A percentile compares a stretch with the other conserved stretches of the same genome.
Conservation (phyloP, 2,797 vertebrate species). For the Lagodon rhomboides region DNA sequence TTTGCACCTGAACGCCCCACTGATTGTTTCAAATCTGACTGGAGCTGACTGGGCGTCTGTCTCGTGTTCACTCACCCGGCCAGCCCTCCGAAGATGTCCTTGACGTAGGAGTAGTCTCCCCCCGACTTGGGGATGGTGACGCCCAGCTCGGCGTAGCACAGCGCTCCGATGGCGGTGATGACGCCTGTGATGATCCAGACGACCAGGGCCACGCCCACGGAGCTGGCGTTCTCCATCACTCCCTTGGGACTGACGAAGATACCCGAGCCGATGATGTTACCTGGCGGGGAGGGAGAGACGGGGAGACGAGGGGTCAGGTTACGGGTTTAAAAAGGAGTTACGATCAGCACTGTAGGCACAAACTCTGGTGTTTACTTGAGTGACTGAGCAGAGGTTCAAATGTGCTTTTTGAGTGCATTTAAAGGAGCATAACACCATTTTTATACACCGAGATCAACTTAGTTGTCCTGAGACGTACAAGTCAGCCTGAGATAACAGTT, state of each 20-base stretch:
- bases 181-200: constrained; percentile 93
- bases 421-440: not conserved
- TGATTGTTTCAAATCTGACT: not conserved
- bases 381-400: too few relatives aligned
- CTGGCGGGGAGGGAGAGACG: constrained; percentile 72
- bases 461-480: not conserved
- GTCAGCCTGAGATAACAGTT: not conserved
- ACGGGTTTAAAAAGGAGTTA: not conserved
- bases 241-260: constrained; percentile 97
- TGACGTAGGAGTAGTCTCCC: constrained; percentile 95
- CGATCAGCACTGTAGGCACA: not conserved
- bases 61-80: constrained; percentile 87
- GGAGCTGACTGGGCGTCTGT: not conserved
- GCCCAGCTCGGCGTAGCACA: constrained; percentile 95
- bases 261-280: constrained; percentile 95
- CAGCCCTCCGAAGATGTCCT: constrained; percentile 95
- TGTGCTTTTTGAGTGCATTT: not conserved
- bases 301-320: not conserved
- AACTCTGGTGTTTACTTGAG: too few relatives aligned
- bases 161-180: constrained; percentile 93
- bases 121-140: constrained; percentile 96
- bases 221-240: constrained; percentile 94
- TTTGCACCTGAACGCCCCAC: not conserved
- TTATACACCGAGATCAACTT: not conserved
- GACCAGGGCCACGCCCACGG: constrained; percentile 91